Conservation (phyloP, 2,113 vertebrate genomes). For the Petromus typicus region DNA sequence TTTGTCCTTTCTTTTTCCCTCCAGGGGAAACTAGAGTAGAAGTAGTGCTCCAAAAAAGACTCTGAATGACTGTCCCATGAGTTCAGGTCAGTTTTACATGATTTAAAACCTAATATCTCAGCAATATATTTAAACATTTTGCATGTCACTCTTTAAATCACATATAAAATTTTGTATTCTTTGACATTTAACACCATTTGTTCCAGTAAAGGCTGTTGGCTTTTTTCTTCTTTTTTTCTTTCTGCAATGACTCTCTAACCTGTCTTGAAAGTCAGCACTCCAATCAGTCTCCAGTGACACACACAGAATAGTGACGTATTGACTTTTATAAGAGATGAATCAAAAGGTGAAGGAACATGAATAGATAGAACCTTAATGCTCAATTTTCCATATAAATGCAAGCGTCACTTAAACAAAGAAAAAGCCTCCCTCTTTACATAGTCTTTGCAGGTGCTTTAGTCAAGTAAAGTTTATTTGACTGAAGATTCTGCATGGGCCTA, state of each 20-base stretch:
- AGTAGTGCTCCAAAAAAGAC: not conserved
- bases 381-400: constrained; percentile 85
- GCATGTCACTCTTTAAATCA: constrained; percentile 74
- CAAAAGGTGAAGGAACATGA: constrained; percentile 81
- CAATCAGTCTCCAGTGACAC: constrained; percentile 83
- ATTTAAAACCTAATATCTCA: constrained; percentile 42
- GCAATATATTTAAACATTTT: constrained; percentile 69
- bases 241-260: constrained; percentile 82
- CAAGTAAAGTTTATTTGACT: not conserved
- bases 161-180: constrained; percentile 83
- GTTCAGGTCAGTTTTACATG: not conserved
- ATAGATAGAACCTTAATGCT: constrained; percentile 66
- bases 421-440: constrained; percentile 47
- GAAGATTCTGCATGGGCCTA: not conserved
- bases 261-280: constrained; percentile 85
- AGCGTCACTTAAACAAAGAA: constrained; percentile 79
- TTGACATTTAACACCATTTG: constrained; percentile 84
- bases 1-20: not conserved
- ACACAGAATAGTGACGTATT: constrained; percentile 84
- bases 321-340: constrained; percentile 86
- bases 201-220: constrained; percentile 84
- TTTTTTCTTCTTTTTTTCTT: constrained; percentile 69
- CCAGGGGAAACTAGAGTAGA: not conserved
- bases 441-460: constrained; percentile 33
- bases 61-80: not conserved